Percentiles rank a stretch among this genome's conserved stretches.
phyloP scores from a whole-genome alignment of 2,113 vertebrate species.

The Brienomyrus brachyistius region DNA sequence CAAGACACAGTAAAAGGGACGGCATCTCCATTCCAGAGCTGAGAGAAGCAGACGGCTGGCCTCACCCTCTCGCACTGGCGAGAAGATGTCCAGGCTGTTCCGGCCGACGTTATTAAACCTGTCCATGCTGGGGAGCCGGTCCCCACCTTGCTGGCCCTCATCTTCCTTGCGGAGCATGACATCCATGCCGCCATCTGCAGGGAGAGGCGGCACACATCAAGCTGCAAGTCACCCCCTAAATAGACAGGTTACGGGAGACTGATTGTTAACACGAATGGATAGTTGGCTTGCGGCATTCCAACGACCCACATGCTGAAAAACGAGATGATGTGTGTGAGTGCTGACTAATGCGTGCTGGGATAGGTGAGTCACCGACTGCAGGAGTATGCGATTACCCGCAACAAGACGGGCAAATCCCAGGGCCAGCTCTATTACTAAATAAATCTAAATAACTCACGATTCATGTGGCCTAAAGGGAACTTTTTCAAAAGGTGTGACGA shows the following conservation, averaged over 20 bases:
- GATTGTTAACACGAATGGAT: not conserved
- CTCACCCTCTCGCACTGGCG: slow-evolving; percentile 84
- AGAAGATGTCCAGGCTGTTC: slow-evolving; percentile 86
- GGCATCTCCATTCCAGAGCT: not conserved
- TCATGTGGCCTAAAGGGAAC: not conserved
- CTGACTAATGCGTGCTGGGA: not conserved
- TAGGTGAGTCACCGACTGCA: not conserved
- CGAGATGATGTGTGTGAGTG: not conserved
- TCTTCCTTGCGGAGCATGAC: slow-evolving; percentile 64
- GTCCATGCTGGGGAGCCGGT: slow-evolving; percentile 42
- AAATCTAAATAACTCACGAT: not conserved
- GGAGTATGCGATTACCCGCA: not conserved
- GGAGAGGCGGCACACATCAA: slow-evolving; percentile 44
- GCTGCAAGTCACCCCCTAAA: not conserved
- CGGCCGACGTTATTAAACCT: slow-evolving; percentile 60
- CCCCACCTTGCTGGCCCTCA: slow-evolving; percentile 62
- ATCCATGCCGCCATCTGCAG: slow-evolving; percentile 61
- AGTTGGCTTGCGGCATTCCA: not conserved
- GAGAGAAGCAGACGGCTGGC: not conserved
- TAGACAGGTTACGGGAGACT: not conserved
- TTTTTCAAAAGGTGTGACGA: not conserved
- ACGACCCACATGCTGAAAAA: not conserved
- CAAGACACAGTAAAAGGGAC: not conserved
- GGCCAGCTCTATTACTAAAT: not conserved
- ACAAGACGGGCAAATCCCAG: not conserved